These are phyloP conservation scores for Caenorhabditis briggsae DNA, from an alignment of 1,140 invertebrate species.

Conservation along the genomic window DNA sequence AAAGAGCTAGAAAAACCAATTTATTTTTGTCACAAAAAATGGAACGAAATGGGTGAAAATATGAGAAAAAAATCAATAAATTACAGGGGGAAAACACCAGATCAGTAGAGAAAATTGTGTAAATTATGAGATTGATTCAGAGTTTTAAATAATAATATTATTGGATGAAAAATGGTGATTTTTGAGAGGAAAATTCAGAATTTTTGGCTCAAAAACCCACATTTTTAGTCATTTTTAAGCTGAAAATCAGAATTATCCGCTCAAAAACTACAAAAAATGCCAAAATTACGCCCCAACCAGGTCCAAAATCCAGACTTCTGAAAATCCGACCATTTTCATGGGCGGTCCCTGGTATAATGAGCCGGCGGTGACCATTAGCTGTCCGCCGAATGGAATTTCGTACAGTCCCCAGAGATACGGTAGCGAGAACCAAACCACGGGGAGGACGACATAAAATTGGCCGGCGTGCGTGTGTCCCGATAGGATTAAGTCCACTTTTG, in stretches of 20 bases:
- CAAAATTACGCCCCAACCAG: background rate
- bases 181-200: background rate
- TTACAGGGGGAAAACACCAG: background rate
- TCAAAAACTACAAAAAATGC: background rate
- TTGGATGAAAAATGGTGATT: no score
- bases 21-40: background rate
- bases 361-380: constrained; percentile 57
- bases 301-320: constrained; percentile 65
- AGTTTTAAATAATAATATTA: no score
- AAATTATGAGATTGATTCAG: no score
- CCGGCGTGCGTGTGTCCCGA: constrained; percentile 69
- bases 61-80: background rate
- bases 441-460: constrained; percentile 68
- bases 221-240: background rate
- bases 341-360: constrained; percentile 66
- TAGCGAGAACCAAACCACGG: constrained; percentile 63
- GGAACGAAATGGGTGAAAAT: background rate
- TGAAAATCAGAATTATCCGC: background rate
- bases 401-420: constrained; percentile 68
- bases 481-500: constrained; percentile 63
- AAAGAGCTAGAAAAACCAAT: background rate
- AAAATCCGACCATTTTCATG: constrained; percentile 66
- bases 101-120: background rate
- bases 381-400: constrained; percentile 53
- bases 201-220: background rate